Base-by-base conservation (phyloP, 2,888 invertebrate species). In the Imbricaverruca yamaguchii region DNA sequence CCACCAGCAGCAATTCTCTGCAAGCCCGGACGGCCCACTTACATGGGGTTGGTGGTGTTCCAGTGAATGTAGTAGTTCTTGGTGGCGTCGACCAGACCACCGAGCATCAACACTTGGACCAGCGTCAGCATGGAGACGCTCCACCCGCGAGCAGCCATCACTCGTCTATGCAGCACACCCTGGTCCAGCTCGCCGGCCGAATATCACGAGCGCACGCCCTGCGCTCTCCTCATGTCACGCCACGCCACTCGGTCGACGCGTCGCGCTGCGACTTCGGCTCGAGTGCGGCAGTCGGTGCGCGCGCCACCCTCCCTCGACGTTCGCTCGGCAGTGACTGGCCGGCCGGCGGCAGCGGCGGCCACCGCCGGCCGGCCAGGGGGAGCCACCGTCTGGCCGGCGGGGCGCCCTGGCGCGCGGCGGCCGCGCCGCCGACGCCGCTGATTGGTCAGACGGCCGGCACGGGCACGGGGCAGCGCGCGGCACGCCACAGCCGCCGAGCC, bases 1-100 rank as follows among this genome's bases (percentile, higher is more conserved):
- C 39, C 39, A 39, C 39, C 4, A 39, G 39, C 39, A 4, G 39
- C 39, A 39, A 39, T 39, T 39, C 39, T 4, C 39, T 4, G 39
- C 39, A 3, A 39, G 39, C 39, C 39, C 39, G 39, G 39, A 39
- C 39, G 39, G 39, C 39, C 39, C 11, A 74, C 74, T 74, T 21
- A 74, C 74, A 94, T 94, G 87, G 94, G 94, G 88, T 94, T 94
- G 84, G 94, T 93, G 85, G 94, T 94, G 90, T 94, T 94, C 94
- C 94, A 94, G 87, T 94, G 94, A 89, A 94, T 93, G 89, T 92
- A 93, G 89, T 93, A 93, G 82, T 93, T 92, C 88, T 94, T 93
- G 83, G 93, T 93, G 65, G 80, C 67, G 81, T 78, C 55, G 55
- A 21, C 21, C 21, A 10, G 18, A 10, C 53, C 55, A 12, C 74